phyloP scores from a whole-genome alignment of 2,113 vertebrate genomes.

The Amphiprion percula region DNA sequence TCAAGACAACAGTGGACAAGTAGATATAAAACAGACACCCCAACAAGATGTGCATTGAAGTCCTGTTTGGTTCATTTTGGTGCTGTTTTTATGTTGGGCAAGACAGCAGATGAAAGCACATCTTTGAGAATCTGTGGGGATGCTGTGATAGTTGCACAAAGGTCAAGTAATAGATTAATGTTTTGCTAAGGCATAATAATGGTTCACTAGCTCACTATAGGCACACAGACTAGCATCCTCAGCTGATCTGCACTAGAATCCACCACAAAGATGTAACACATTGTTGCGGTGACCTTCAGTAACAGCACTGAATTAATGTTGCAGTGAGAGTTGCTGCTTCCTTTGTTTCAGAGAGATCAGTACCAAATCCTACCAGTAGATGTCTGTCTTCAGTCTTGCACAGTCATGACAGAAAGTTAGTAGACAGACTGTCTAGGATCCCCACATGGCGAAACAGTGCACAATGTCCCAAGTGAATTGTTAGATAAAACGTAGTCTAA shows the following conservation, averaged over 20 bases:
- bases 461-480: background rate
- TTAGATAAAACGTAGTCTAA: constrained; percentile 5
- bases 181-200: background rate
- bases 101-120: background rate
- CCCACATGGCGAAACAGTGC: constrained; percentile 17
- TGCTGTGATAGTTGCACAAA: background rate
- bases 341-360: constrained; percentile 53
- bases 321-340: constrained; percentile 4
- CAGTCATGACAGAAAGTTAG: constrained; percentile 19
- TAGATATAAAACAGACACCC: constrained; percentile 17
- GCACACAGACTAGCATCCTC: background rate
- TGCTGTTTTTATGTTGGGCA: constrained; percentile 15
- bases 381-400: constrained; percentile 74
- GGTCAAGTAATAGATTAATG: background rate
- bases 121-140: background rate
- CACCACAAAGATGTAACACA: background rate
- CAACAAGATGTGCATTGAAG: background rate
- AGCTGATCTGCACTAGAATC: background rate
- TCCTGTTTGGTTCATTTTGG: background rate
- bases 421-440: constrained; percentile 1
- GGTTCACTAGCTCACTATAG: background rate
- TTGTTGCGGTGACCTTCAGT: constrained; percentile 7
- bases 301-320: constrained; percentile 37
- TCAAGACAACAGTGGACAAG: constrained; percentile 52
- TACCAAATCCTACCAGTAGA: constrained; percentile 75